Evolutionary conservation across 1,140 invertebrate species (phyloP), one percentile per base, ranked within the genome.

Genomic region (Diabrotica undecimpunctata): DNA sequence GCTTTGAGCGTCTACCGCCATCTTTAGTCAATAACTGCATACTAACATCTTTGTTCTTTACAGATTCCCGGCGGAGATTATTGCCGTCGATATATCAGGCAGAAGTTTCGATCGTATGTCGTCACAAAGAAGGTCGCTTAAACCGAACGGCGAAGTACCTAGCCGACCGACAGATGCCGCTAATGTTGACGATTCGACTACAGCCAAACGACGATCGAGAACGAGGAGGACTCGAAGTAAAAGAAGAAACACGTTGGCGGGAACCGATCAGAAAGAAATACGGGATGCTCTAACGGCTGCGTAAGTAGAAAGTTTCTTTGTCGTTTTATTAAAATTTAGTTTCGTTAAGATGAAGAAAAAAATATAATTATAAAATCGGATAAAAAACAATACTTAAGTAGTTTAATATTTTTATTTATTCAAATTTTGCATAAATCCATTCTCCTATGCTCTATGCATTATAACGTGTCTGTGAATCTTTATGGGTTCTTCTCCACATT

Each of bases 31-130:
- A 25, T 25, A 1, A 25, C 25, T 25, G 25, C 25, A 1, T 25
- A 25, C 25, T 25, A 25, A 25, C 25, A 25, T 25, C 25, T 25
- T 25, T 25, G 25, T 38, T 38, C 41, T 52, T 70, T 67, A 60
- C 64, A 93, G 92, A 82, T 96, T 93, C 82, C 90, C 91, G 14
- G 88, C 92, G 39, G 88, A 94, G 84, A 80, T 95, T 65, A 90
- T 96, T 10, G 85, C 88, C 53, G 93, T 96, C 62, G 93, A 96
- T 78, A 88, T 92, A 25, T 92, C 90, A 64, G 93, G 93, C 12
- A 85, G 85, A 73, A 87, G 87, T 75, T 96, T 96, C 83, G 87
- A 91, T 70, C 85, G 94, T 68, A 94, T 95, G 91, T 90, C 90
- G 70, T 85, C 83, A 71, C 88, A 91, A 35, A 83, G 94, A 60